A percentile compares a stretch with the other conserved stretches of the same genome.
These are phyloP conservation scores for Galbula dea DNA, from an alignment of 2,113 vertebrate species.

Conservation along the genomic window DNA sequence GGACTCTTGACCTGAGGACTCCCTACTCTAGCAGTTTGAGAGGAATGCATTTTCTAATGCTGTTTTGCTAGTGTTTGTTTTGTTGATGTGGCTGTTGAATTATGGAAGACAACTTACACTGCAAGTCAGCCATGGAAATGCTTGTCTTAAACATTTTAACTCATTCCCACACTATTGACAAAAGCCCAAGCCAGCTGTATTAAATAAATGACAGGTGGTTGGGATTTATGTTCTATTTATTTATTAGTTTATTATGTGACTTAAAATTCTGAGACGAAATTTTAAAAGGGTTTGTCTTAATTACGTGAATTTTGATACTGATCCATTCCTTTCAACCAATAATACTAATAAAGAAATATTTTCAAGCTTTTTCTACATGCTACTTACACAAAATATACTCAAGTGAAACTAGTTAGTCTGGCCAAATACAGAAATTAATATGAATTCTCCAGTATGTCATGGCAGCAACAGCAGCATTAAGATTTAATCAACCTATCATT, in stretches of 20 bases:
- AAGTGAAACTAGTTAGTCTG: background rate
- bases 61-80: background rate
- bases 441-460: background rate
- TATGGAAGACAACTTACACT: background rate
- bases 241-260: background rate
- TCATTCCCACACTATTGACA: conserved; percentile 43
- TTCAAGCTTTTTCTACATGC: background rate
- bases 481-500: background rate
- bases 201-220: conserved; percentile 24
- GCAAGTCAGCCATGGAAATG: conserved; percentile 12
- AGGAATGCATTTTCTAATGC: background rate
- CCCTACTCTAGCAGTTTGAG: background rate
- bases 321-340: background rate
- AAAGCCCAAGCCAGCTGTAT: conserved; percentile 34
- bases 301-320: background rate
- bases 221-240: conserved; percentile 1
- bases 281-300: background rate
- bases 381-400: background rate
- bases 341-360: background rate
- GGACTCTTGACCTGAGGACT: background rate
- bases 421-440: background rate
- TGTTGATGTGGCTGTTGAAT: background rate
- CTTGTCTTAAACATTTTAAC: conserved; percentile 5
- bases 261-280: background rate
- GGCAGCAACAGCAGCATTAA: background rate